These are phyloP conservation scores for Mustela lutreola DNA, from an alignment of 2,113 vertebrate genomes.

Conservation along the genomic window DNA sequence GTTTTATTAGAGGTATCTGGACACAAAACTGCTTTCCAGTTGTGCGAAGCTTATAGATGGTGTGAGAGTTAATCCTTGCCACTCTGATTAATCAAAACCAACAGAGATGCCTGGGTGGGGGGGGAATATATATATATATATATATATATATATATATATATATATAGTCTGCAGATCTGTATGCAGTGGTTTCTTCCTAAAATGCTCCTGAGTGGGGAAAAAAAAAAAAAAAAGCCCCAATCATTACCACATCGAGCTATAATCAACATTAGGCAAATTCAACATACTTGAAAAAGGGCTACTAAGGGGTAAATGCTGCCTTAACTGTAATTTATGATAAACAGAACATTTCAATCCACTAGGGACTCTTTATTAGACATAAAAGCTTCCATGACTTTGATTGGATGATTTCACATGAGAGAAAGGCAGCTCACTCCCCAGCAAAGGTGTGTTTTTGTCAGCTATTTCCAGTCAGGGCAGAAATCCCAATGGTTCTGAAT, in stretches of 20 bases:
- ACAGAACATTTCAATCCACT: constrained; percentile 22
- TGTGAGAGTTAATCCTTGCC: not conserved
- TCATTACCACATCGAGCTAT: not conserved
- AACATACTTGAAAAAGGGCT: not conserved
- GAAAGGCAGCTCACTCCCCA: not conserved
- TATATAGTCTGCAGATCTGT: not conserved
- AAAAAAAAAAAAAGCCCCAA: not conserved
- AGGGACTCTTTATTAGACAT: not conserved
- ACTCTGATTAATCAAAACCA: not conserved
- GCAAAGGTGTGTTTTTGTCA: not conserved
- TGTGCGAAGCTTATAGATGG: not conserved
- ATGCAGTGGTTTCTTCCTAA: not conserved
- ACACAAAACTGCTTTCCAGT: constrained; percentile 19
- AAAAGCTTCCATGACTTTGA: constrained; percentile 35
- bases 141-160: not conserved
- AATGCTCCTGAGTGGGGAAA: not conserved
- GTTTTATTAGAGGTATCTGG: not conserved
- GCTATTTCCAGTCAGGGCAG: constrained; percentile 33
- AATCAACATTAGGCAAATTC: constrained; percentile 43
- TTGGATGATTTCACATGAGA: constrained; percentile 36
- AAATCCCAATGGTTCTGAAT: not conserved
- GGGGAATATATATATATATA: no score
- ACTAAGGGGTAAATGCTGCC: constrained; percentile 43
- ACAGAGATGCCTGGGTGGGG: not conserved
- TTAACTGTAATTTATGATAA: constrained; percentile 54